A percentile compares a stretch with the other conserved stretches of the same genome.
These are phyloP conservation scores for Lepidochrysops patricia DNA, from an alignment of 2,888 invertebrate genomes.

Conservation along the genomic window DNA sequence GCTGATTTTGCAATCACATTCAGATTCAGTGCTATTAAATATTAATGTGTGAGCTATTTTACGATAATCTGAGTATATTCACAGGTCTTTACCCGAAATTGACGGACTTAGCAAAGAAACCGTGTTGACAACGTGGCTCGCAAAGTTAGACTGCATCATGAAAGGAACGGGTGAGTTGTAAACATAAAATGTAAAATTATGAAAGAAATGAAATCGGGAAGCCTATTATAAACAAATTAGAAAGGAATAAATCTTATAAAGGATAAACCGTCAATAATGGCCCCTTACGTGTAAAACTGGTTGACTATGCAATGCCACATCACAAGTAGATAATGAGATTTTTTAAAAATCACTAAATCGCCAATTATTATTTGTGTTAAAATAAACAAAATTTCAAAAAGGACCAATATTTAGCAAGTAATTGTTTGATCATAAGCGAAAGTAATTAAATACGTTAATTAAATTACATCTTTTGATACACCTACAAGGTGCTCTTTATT, in stretches of 20 bases:
- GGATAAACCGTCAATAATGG: no score
- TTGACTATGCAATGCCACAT: no score
- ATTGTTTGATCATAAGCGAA: neutral
- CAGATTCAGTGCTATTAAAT: neutral
- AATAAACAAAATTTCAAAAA: no score
- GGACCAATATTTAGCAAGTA: no score
- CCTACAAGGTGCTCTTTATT: neutral
- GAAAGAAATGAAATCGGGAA: conserved; percentile 7
- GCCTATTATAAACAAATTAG: neutral
- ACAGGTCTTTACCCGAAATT: conserved; percentile 96
- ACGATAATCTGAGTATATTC: conserved; percentile 23
- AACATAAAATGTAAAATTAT: neutral
- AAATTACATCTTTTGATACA: neutral
- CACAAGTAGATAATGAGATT: no score
- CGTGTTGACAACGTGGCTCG: conserved; percentile 98
- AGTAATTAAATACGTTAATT: neutral
- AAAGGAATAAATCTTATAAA: no score
- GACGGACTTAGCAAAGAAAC: conserved; percentile 99
- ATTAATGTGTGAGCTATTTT: neutral
- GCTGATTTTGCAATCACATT: neutral
- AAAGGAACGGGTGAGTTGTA: conserved; percentile 80
- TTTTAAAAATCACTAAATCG: neutral
- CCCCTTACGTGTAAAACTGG: no score
- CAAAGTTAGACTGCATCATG: conserved; percentile 98
- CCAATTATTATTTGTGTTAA: neutral